Base-by-base conservation (phyloP, 2,113 vertebrate species). In the Prinia subflava region DNA sequence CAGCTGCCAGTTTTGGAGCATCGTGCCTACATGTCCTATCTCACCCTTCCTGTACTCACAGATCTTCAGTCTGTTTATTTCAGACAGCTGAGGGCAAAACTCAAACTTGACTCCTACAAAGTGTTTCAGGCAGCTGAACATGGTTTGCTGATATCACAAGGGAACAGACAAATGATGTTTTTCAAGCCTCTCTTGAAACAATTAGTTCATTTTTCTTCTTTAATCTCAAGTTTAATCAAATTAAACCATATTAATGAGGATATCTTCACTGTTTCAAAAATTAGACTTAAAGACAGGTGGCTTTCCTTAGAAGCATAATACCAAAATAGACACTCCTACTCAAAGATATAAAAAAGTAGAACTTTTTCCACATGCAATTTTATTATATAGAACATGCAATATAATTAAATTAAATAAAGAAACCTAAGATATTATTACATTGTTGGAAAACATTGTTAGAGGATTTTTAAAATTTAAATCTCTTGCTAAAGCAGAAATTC, bases 21-120 rank as follows among this genome's bases (percentile, higher is more conserved):
- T n/a, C 0, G 0, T 63, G 65, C 49, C 44, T 73, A 9, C 24
- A 41, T 22, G 50, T 82, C 37, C 46, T 10, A 0, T 60, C 25
- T 79, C 57, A 87, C 15, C 11, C 28, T 47, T 25, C 52, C 52
- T 67, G 25, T 8, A 33, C 13, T 60, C 39, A 46, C 1, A 1
- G 22, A 60, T n/a, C 11, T 83, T 89, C 33, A 53, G 44, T 46
- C 56, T 59, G 6, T 84, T 83, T 85, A 39, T 64, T 94, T 15
- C 4, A 8, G 39, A 37, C 27, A 79, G 22, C 13, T 79, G 60
- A 79, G 30, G 22, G 13, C 16, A 91, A 84, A 78, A 68, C 35
- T 41, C 63, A 80, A 33, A 50, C 35, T 46, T 49, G 25, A 55
- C 11, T 94, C 25, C n/a, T 52, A 19, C 9, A 22, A 83, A 57